These are phyloP conservation scores for Hypsibius dujardini DNA, from an alignment of 1,140 invertebrate species.

Conservation along the genomic window DNA sequence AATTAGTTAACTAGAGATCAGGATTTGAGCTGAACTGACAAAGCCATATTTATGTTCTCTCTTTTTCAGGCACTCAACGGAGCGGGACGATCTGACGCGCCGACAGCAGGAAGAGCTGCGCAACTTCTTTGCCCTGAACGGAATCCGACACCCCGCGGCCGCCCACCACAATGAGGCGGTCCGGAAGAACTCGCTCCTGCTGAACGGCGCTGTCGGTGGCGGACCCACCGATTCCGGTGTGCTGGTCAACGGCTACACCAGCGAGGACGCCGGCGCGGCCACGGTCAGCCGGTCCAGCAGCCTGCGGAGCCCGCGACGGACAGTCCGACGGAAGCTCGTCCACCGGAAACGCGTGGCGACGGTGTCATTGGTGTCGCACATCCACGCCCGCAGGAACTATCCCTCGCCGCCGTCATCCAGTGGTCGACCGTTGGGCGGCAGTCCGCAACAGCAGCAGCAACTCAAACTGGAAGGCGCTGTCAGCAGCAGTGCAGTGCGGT, in stretches of 20 bases:
- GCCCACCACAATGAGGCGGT: neutral
- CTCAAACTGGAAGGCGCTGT: neutral
- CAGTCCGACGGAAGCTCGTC: neutral
- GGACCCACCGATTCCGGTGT: neutral
- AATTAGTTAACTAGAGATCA: neutral
- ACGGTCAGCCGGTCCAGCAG: neutral
- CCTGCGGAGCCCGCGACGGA: neutral
- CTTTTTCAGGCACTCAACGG: constrained; percentile 1
- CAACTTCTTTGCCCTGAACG: constrained; percentile 6
- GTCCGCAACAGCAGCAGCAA: neutral
- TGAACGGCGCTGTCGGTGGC: neutral
- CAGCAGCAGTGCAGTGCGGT: neutral
- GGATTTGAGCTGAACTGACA: neutral
- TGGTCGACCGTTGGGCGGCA: neutral
- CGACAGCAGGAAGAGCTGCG: constrained; percentile 15
- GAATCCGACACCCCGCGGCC: neutral
- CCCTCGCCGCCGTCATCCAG: neutral
- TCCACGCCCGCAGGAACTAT: neutral
- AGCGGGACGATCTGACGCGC: neutral
- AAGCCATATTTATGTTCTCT: neutral
- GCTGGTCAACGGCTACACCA: neutral
- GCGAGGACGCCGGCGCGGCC: neutral
- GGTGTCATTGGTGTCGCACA: neutral
- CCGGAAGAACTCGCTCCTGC: neutral
- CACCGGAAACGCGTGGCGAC: constrained; percentile 2